A percentile compares a stretch with the other conserved stretches of the same genome.
Evolutionary conservation across 2,113 vertebrate species (phyloP).

Genomic region (Thinocorus orbignyianus): DNA sequence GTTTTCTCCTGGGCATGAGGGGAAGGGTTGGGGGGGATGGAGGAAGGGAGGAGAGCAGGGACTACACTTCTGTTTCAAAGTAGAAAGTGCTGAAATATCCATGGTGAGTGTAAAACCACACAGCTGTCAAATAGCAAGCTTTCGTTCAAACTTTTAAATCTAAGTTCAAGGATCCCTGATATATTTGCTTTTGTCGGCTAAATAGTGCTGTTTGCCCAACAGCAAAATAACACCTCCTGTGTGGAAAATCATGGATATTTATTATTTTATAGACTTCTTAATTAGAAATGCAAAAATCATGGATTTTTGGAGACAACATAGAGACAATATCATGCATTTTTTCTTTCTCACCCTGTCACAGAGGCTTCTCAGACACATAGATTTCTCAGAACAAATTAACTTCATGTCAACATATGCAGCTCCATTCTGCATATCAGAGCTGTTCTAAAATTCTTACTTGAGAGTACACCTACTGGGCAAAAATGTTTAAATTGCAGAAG

Average conservation of each 20-base stretch:
- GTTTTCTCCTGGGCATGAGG: background rate
- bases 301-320: background rate
- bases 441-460: background rate
- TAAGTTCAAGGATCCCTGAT: background rate
- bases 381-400: background rate
- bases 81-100: background rate
- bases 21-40: background rate
- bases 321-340: background rate
- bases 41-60: background rate
- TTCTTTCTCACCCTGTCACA: background rate
- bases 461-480: background rate
- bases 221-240: background rate
- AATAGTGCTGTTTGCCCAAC: background rate
- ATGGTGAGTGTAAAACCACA: background rate
- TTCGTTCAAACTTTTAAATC: background rate
- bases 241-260: background rate
- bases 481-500: background rate
- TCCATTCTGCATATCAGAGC: background rate
- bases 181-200: conserved; percentile 4
- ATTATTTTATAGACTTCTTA: background rate
- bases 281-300: background rate
- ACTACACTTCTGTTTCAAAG: background rate
- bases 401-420: background rate
- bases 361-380: background rate
- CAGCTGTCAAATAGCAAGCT: background rate